Evolutionary conservation across 1,140 invertebrate species (phyloP), one percentile per base, ranked within the genome.

Genomic region (Armadillidium nasatum): DNA sequence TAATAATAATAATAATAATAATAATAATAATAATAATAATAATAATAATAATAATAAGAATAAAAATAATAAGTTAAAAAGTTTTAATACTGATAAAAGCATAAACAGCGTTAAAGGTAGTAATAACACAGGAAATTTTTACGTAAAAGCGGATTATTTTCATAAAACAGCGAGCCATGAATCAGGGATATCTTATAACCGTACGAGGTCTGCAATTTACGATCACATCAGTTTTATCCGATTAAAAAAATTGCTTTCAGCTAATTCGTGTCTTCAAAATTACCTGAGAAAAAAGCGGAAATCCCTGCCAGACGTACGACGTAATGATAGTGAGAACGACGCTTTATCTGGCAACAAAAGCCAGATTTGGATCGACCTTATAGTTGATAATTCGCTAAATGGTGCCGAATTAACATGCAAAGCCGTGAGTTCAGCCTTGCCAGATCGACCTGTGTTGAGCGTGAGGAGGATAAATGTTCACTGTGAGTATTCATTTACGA

Each of bases 391-490:
- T 60, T 60, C 50, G 19, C 19, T 60, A 13, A 60, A 60, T 19
- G 19, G 7, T 60, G 50, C 50, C 50, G 50, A 60, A 60, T 60
- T 60, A 60, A 60, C 50, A 60, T 60, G 50, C 50, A 60, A 60
- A 60, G 50, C 50, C 11, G 50, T 60, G 19, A 60, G 50, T 60
- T 60, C 50, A 19, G 50, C 50, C 11, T 19, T 60, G 50, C 50
- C 50, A 19, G 19, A 13, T 60, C 50, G 50, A 15, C 50, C 50
- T 60, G 50, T 60, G 50, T 15, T 19, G 50, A 60, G 19, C 50
- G 50, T 60, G 50, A 60, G 7, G 50, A 2, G 19, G 19, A 13
- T 60, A 60, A 60, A 60, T 19, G 50, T 60, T 7, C 19, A 60
- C 7, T 60, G 50, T 60, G 19, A 60, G 50, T 60, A 60, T 7